These are phyloP conservation scores for Habropoda laboriosa DNA, from an alignment of 1,140 invertebrate species.

Conservation along the genomic window DNA sequence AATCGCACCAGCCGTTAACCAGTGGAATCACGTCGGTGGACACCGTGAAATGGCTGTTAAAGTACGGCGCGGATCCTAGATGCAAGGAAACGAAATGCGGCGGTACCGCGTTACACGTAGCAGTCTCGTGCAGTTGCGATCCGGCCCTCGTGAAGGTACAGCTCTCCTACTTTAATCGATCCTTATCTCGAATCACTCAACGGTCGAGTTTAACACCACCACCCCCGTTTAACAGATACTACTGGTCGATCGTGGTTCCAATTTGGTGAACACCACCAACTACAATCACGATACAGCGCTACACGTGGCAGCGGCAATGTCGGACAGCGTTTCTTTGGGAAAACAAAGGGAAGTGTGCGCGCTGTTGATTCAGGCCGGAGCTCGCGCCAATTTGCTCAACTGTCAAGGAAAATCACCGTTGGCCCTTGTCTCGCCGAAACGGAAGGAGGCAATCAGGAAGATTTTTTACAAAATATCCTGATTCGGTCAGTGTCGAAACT, in stretches of 20 bases:
- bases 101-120: slow-evolving; percentile 71
- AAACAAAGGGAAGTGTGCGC: slow-evolving; percentile 66
- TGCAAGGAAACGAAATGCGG: slow-evolving; percentile 67
- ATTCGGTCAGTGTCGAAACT: too few species aligned
- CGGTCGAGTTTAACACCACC: not conserved
- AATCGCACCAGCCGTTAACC: slow-evolving; percentile 60
- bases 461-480: slow-evolving; percentile 60
- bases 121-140: slow-evolving; percentile 65
- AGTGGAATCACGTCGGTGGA: slow-evolving; percentile 49
- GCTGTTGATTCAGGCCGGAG: slow-evolving; percentile 64
- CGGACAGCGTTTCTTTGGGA: slow-evolving; percentile 53
- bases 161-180: not conserved
- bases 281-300: slow-evolving; percentile 69
- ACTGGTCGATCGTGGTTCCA: slow-evolving; percentile 47
- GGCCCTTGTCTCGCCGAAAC: slow-evolving; percentile 54
- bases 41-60: slow-evolving; percentile 64
- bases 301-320: slow-evolving; percentile 61
- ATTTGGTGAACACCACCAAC: slow-evolving; percentile 67
- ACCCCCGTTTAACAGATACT: slow-evolving; percentile 52
- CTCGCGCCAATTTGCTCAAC: slow-evolving; percentile 60
- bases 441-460: slow-evolving; percentile 59
- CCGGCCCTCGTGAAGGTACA: slow-evolving; percentile 71
- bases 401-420: slow-evolving; percentile 64
- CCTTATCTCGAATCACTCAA: not conserved
- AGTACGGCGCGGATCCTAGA: slow-evolving; percentile 67